Evolutionary conservation across 2,113 vertebrate genomes (phyloP).

Genomic region (Gobius niger): DNA sequence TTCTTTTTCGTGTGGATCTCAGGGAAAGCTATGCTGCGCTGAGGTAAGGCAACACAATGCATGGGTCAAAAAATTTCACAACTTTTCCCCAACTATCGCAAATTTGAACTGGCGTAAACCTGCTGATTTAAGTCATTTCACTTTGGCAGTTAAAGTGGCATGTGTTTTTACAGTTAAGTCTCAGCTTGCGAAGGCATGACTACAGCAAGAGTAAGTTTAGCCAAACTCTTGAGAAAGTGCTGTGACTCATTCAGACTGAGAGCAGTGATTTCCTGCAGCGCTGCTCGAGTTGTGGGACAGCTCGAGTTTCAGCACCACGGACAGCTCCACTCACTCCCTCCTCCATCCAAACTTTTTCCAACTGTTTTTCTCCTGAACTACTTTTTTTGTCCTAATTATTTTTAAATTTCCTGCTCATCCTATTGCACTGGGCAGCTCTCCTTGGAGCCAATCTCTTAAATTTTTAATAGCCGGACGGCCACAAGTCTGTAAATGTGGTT

Average conservation of each 20-base stretch:
- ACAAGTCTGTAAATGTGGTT: slow-evolving; percentile 57
- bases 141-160: neutral
- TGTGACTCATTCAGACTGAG: slow-evolving; percentile 16
- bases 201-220: neutral
- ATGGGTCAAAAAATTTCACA: neutral
- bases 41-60: slow-evolving; percentile 62
- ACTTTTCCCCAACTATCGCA: neutral
- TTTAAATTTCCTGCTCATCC: slow-evolving; percentile 14
- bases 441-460: slow-evolving; percentile 48
- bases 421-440: slow-evolving; percentile 2
- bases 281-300: slow-evolving; percentile 20
- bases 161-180: neutral
- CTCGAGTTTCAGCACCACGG: slow-evolving; percentile 68
- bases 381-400: slow-evolving; percentile 5
- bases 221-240: slow-evolving; percentile 12
- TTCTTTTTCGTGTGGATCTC: slow-evolving; percentile 17
- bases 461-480: slow-evolving; percentile 55
- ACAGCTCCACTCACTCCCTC: slow-evolving; percentile 43
- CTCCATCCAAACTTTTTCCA: slow-evolving; percentile 25
- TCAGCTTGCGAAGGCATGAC: neutral
- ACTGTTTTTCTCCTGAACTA: slow-evolving; percentile 25
- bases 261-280: slow-evolving; percentile 23
- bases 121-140: neutral
- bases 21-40: slow-evolving; percentile 18
- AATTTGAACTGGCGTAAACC: neutral